Percentiles rank a stretch among this genome's conserved stretches.
Conservation (phyloP, 2,797 vertebrate genomes). For the Eospalax fontanierii region DNA sequence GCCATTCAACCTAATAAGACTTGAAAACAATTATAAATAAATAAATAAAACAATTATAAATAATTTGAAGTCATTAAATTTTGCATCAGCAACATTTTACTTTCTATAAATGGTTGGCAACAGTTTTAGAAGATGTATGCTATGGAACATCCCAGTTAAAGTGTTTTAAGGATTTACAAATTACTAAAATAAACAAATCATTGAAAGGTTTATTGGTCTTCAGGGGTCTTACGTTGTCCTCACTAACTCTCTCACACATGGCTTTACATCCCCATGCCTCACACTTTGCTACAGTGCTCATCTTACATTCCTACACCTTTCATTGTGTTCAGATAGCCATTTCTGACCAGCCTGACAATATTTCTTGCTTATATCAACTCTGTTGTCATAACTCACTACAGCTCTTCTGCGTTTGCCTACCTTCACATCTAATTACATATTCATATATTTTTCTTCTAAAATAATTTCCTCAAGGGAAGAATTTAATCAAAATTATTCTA, state of each 20-base stretch:
- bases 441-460: conserved; percentile 14
- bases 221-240: neutral
- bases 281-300: too few relatives aligned
- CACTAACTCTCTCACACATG: neutral
- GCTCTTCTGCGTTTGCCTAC: conserved; percentile 18
- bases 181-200: neutral
- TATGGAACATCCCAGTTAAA: neutral
- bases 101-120: conserved; percentile 10
- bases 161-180: conserved; percentile 37
- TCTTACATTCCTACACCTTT: too few relatives aligned
- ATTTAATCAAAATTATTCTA: conserved; percentile 59
- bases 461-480: conserved; percentile 5
- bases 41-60: conserved; percentile 38
- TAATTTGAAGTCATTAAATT: conserved; percentile 62
- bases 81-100: conserved; percentile 56
- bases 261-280: neutral
- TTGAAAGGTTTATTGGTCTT: neutral
- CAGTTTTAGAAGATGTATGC: neutral
- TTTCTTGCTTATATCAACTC: neutral
- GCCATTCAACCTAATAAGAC: conserved; percentile 38
- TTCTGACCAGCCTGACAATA: neutral
- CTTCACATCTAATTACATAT: neutral
- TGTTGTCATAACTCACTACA: neutral
- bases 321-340: neutral
- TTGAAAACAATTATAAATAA: too few relatives aligned